phyloP scores from a whole-genome alignment of 2,113 vertebrate genomes.

The Paramormyrops kingsleyae region DNA sequence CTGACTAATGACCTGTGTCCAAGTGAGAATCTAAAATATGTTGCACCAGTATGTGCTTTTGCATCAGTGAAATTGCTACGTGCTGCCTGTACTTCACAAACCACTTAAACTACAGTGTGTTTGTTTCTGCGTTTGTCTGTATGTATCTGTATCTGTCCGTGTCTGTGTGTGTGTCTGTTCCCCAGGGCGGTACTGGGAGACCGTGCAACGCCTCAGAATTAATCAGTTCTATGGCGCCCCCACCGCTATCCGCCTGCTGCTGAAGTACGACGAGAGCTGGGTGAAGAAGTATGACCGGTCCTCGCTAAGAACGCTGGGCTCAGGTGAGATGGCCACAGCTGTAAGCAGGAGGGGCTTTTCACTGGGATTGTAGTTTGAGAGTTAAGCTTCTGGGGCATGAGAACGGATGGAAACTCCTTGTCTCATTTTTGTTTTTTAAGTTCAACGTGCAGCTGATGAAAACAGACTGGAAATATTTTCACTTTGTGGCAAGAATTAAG shows the following conservation, averaged over 20 bases:
- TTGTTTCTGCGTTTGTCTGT: neutral
- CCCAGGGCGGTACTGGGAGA: slow-evolving; percentile 89
- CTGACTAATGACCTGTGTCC: neutral
- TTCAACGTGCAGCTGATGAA: neutral
- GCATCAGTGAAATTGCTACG: neutral
- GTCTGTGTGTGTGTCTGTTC: slow-evolving; percentile 24
- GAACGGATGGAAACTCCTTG: neutral
- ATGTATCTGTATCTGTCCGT: neutral
- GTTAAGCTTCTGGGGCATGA: neutral
- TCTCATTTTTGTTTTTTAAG: neutral
- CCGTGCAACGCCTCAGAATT: slow-evolving; percentile 74
- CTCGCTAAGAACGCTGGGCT: slow-evolving; percentile 75
- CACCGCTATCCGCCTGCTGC: slow-evolving; percentile 75
- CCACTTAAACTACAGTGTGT: neutral
- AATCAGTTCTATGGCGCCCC: slow-evolving; percentile 88
- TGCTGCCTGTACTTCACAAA: neutral
- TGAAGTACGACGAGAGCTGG: slow-evolving; percentile 77
- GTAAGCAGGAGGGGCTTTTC: neutral
- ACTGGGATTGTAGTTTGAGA: neutral
- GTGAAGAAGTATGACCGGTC: slow-evolving; percentile 86
- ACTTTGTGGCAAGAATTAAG: neutral
- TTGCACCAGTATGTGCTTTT: neutral
- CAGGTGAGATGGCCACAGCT: slow-evolving; percentile 61
- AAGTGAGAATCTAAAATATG: neutral
- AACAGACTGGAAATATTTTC: neutral